Base-by-base conservation (phyloP, 2,113 vertebrate genomes). In the Poeciliopsis retropinna region DNA sequence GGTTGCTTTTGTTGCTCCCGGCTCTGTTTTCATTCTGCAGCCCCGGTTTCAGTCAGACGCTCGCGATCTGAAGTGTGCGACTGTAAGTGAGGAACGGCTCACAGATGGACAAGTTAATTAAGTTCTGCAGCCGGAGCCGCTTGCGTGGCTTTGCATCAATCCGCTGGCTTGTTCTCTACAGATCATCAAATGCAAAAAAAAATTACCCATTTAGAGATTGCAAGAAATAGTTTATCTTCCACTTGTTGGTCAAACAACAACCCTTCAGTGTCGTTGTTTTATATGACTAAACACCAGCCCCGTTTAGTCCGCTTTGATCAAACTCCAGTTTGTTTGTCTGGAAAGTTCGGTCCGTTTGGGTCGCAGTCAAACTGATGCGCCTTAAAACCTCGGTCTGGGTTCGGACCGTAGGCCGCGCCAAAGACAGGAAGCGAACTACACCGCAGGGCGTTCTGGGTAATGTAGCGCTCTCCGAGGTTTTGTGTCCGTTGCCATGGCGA, bases 41-140 rank as follows among this genome's bases (percentile, higher is more conserved):
- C 19, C 10, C n/a, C 9, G 39, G n/a, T 62, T 37, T 78, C 13
- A 51, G 65, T 70, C 51, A 62, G 41, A 15, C 65, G 30, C 54
- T 71, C 70, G 64, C 57, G 64, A 63, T 60, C 13, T 31, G 67
- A 73, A 44, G 30, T 68, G 5, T 69, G 63, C 22, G 29, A 70
- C 44, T n/a, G 1, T 83, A 80, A 81, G 68, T 67, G 31, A 69
- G 17, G 78, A 60, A 47, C 81, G 28, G 27, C 70, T n/a, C 22
- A 28, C 44, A 65, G 60, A 71, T 74, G 39, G 64, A 70, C n/a
- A 66, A 29, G 28, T 79, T 83, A 86, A 82, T 88, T 73, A 76
- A 70, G 31, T 72, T 80, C 34, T 69, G 72, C 30, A 61, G 67
- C 31, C 32, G 63, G 15, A 72, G 31, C 29, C 64, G 60, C 44